Evolutionary conservation across 1,140 invertebrate species (phyloP).

Genomic region (Drosophila leontia): DNA sequence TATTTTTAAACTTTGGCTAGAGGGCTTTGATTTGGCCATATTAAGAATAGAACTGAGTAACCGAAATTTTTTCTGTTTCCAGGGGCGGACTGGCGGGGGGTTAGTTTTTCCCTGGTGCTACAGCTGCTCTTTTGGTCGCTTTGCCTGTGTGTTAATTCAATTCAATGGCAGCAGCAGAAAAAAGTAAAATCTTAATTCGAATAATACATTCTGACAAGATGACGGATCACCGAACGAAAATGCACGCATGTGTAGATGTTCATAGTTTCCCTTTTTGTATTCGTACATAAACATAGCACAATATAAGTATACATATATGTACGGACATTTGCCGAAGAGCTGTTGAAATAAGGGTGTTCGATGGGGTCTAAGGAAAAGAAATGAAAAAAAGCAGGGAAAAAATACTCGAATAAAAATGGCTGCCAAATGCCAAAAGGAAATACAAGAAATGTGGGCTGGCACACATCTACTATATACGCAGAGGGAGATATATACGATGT

Average conservation of each 20-base stretch:
- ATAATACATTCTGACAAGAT: constrained; percentile 85
- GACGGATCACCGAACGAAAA: constrained; percentile 84
- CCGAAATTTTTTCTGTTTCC: constrained; percentile 12
- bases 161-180: constrained; percentile 79
- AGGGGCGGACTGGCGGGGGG: constrained; percentile 21
- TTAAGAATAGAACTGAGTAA: constrained; percentile 36
- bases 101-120: constrained; percentile 37
- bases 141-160: constrained; percentile 74
- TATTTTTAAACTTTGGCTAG: constrained; percentile 27
- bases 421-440: constrained; percentile 64
- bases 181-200: constrained; percentile 84
- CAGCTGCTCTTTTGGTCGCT: constrained; percentile 48
- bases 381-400: constrained; percentile 8
- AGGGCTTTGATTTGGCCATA: constrained; percentile 20
- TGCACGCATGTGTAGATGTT: constrained; percentile 67
- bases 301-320: constrained; percentile 21
- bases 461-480: constrained; percentile 10
- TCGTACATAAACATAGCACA: constrained; percentile 33
- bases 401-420: constrained; percentile 66
- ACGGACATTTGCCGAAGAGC: constrained; percentile 37
- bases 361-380: constrained; percentile 45
- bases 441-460: constrained; percentile 55
- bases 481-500: constrained; percentile 1
- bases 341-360: constrained; percentile 77
- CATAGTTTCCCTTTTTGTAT: constrained; percentile 77